Evolutionary conservation across 2,797 vertebrate genomes (phyloP), one percentile per base, ranked within the genome.

Genomic region (Schizopygopsis pylzovi): DNA sequence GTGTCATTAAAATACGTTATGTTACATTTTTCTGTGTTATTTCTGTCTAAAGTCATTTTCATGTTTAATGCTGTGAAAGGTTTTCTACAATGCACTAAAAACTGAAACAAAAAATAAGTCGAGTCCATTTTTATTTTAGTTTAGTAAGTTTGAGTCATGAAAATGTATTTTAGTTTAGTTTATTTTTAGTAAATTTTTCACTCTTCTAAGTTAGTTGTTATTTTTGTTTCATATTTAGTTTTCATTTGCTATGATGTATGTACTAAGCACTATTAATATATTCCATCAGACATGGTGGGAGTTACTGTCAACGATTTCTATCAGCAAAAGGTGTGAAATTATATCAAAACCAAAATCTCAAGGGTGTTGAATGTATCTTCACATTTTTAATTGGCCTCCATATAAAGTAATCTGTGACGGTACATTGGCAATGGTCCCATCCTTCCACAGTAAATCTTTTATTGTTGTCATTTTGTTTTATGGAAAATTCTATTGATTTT

Each of bases 391-490:
- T 33, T 52, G 67, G 22, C 43, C 47, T 9, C 41, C 52, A 39
- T n/a, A 25, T 81, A 54, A 65, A 76, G 56, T 45, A 37, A 70
- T 3, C 28, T 52, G 41, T 73, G 54, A 73, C 0, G 41, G 47
- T 3, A 25, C 6, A 25, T 9, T 61, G 52, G 28, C 79, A 54
- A 15, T 37, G 25, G 18, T 33, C 25, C 28, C 80, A 79, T 16
- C 68, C 1, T 39, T 71, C 68, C 13, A 5, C 72, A 20, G 71
- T 88, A 70, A 86, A 81, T 83, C 70, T 70, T 86, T 86, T 59
- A 77, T 67, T 49, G 33, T 49, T 68, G 68, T 63, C 75, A 73
- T 54, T n/a, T 73, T 68, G 61, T 63, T 61, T 83, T 80, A 86
- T 80, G 28, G 67, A 80, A 70, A 83, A 43, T 25, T 33, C 18